Conservation (phyloP, 1,140 invertebrate species). For the Drosophila murphyi region DNA sequence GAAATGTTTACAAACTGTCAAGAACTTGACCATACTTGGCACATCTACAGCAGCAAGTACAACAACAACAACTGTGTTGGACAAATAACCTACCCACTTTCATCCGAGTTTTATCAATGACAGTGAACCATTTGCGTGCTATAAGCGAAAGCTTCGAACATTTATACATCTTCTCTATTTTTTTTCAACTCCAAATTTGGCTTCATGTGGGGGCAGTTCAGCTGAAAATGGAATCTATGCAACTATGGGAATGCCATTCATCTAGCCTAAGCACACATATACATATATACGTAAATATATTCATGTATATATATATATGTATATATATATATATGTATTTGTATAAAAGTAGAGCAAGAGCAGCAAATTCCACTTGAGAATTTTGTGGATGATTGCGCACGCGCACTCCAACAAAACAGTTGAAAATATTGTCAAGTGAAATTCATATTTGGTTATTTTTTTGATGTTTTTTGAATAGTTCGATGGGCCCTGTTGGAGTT, state of each 20-base stretch:
- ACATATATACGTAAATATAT: background rate
- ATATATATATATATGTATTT: background rate
- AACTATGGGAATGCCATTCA: slow-evolving; percentile 22
- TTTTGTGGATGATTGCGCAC: slow-evolving; percentile 71
- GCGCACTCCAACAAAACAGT: slow-evolving; percentile 51
- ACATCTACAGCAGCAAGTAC: no score
- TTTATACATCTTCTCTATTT: background rate
- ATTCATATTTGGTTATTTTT: slow-evolving; percentile 46
- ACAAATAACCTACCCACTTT: slow-evolving; percentile 48
- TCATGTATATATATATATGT: background rate
- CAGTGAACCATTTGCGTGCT: slow-evolving; percentile 40
- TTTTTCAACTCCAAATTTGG: slow-evolving; percentile 17
- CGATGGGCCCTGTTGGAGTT: slow-evolving; percentile 38
- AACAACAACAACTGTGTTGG: slow-evolving; percentile 3
- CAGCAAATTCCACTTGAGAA: slow-evolving; percentile 73
- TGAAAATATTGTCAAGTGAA: slow-evolving; percentile 81
- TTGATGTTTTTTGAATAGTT: slow-evolving; percentile 39
- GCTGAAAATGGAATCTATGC: background rate
- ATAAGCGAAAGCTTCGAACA: slow-evolving; percentile 18
- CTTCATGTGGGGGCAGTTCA: slow-evolving; percentile 33
- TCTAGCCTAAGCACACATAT: background rate
- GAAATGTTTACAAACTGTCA: slow-evolving; percentile 59
- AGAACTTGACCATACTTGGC: slow-evolving; percentile 40
- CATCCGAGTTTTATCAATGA: slow-evolving; percentile 53
- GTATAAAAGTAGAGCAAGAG: slow-evolving; percentile 70